Evolutionary conservation across 2,888 invertebrate genomes (phyloP).

Genomic region (Branchinecta sandiegonensis): DNA sequence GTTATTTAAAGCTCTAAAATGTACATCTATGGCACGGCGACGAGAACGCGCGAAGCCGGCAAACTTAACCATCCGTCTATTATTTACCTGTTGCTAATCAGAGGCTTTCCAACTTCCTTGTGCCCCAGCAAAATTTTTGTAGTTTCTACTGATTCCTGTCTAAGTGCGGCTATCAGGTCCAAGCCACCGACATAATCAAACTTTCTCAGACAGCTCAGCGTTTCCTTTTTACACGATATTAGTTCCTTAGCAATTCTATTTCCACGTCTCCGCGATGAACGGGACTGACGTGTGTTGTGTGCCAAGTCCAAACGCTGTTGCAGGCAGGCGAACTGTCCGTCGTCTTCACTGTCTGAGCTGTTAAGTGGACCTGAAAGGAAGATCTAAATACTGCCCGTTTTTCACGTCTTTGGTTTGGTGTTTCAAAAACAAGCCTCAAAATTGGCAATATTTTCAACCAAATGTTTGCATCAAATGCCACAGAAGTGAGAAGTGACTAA

Average conservation of each 20-base stretch:
- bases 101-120: no score
- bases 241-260: background rate
- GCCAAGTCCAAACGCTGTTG: background rate
- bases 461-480: no score
- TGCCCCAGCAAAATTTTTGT: background rate
- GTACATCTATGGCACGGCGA: background rate
- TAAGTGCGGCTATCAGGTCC: background rate
- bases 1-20: background rate
- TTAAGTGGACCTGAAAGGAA: slow-evolving; percentile 1
- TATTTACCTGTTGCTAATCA: background rate
- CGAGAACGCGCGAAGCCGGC: background rate
- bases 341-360: background rate
- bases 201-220: background rate
- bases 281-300: background rate
- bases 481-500: no score
- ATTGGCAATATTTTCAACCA: no score
- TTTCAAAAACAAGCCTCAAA: no score
- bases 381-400: background rate
- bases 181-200: background rate
- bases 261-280: slow-evolving; percentile 1
- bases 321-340: background rate
- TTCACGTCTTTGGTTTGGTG: background rate
- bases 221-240: background rate
- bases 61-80: background rate
- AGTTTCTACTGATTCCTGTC: background rate